Conservation (phyloP, 1,140 invertebrate species). For the Augochlora pura region DNA sequence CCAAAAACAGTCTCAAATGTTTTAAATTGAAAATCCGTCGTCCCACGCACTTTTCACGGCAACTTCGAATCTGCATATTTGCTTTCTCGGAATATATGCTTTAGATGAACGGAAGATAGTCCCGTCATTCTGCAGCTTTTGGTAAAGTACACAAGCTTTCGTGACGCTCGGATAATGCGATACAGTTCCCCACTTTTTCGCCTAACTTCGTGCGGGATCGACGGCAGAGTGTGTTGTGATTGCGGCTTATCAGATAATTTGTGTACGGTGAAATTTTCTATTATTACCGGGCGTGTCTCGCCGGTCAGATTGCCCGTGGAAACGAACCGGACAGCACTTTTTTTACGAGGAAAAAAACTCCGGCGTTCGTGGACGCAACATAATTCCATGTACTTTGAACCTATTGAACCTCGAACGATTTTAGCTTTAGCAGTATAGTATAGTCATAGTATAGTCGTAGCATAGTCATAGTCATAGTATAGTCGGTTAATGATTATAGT, state of each 20-base stretch:
- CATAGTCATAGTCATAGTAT: too few relatives aligned
- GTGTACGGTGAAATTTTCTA: conserved; percentile 42
- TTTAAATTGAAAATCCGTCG: too few relatives aligned
- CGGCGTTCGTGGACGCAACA: conserved; percentile 2
- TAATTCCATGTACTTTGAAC: conserved; percentile 5
- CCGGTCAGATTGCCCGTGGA: neutral
- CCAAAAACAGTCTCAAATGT: too few relatives aligned
- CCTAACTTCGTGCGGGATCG: conserved; percentile 22
- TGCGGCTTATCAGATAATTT: conserved; percentile 38
- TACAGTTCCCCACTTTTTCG: conserved; percentile 19
- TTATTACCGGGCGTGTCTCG: conserved; percentile 29
- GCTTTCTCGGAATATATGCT: neutral
- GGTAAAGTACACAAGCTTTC: conserved; percentile 25
- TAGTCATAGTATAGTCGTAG: too few relatives aligned
- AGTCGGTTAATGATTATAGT: too few relatives aligned
- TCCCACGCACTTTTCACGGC: too few relatives aligned
- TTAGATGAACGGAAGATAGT: neutral
- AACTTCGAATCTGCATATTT: too few relatives aligned
- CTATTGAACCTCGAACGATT: neutral
- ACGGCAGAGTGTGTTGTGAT: conserved; percentile 23
- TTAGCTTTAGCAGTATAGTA: too few relatives aligned
- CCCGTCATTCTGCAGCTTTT: neutral
- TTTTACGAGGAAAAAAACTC: conserved; percentile 24
- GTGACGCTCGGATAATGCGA: conserved; percentile 18
- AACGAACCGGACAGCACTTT: conserved; percentile 23